Evolutionary conservation across 2,888 invertebrate genomes (phyloP).

Genomic region (Apodemia hepburni): DNA sequence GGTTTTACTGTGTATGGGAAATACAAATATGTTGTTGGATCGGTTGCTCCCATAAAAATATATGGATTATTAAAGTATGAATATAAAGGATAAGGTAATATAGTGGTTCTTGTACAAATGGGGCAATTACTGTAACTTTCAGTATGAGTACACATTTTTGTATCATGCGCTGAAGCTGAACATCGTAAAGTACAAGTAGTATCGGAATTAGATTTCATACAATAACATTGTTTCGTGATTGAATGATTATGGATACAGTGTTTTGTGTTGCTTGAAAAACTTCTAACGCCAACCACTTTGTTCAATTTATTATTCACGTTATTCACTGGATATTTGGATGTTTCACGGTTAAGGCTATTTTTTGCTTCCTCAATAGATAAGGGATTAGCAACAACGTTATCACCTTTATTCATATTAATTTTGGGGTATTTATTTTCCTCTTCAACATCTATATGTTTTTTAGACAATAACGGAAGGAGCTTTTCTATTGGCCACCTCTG

Average conservation of each 20-base stretch:
- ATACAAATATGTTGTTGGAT: constrained; percentile 37
- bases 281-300: constrained; percentile 55
- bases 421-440: constrained; percentile 22
- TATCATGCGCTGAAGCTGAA: constrained; percentile 24
- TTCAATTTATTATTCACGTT: constrained; percentile 20
- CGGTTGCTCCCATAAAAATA: constrained; percentile 39
- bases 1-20: constrained; percentile 40
- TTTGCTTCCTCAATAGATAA: constrained; percentile 21
- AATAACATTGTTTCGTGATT: constrained; percentile 38
- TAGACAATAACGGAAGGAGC: constrained; percentile 29
- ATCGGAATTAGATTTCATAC: constrained; percentile 36
- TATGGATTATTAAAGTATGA: constrained; percentile 27
- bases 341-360: constrained; percentile 14
- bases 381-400: constrained; percentile 7
- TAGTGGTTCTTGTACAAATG: constrained; percentile 36
- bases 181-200: constrained; percentile 37
- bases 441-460: constrained; percentile 19
- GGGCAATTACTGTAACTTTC: constrained; percentile 22
- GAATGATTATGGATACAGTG: constrained; percentile 19
- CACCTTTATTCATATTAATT: constrained; percentile 20
- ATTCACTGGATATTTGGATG: background rate
- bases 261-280: constrained; percentile 36
- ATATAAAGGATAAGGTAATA: constrained; percentile 41
- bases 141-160: constrained; percentile 34
- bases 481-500: constrained; percentile 54